These are phyloP conservation scores for Alcis repandata DNA, from an alignment of 2,888 invertebrate species.

Conservation along the genomic window DNA sequence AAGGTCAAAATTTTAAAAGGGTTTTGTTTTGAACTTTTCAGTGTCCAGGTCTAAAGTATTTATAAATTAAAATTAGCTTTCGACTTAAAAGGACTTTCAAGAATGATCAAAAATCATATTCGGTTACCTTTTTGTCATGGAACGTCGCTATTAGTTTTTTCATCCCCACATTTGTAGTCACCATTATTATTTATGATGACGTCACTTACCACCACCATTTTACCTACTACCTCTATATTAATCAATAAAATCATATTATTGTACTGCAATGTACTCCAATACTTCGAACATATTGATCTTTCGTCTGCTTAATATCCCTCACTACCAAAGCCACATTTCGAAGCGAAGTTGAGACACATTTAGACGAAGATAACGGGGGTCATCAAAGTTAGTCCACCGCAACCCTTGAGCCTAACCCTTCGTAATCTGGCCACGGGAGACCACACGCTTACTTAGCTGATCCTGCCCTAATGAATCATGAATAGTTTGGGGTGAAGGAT, in stretches of 20 bases:
- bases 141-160: too few species aligned
- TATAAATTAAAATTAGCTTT: neutral
- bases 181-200: too few species aligned
- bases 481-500: conserved; percentile 61
- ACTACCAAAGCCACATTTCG: conserved; percentile 27
- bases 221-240: too few species aligned
- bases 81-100: too few species aligned
- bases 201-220: too few species aligned
- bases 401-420: conserved; percentile 72
- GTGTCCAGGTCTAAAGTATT: neutral
- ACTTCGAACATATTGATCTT: conserved; percentile 10
- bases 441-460: conserved; percentile 56
- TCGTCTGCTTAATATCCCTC: conserved; percentile 4
- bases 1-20: too few species aligned
- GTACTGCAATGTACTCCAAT: too few species aligned
- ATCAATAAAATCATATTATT: too few species aligned
- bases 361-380: conserved; percentile 35
- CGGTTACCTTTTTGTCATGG: too few species aligned
- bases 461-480: conserved; percentile 78
- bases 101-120: too few species aligned
- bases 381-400: conserved; percentile 44
- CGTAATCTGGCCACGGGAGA: conserved; percentile 73
- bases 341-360: conserved; percentile 41
- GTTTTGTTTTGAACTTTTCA: neutral
- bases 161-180: too few species aligned